Percentiles rank a stretch among this genome's conserved stretches.
These are phyloP conservation scores for Ennomos erosarius DNA, from an alignment of 2,888 invertebrate genomes.

Conservation along the genomic window DNA sequence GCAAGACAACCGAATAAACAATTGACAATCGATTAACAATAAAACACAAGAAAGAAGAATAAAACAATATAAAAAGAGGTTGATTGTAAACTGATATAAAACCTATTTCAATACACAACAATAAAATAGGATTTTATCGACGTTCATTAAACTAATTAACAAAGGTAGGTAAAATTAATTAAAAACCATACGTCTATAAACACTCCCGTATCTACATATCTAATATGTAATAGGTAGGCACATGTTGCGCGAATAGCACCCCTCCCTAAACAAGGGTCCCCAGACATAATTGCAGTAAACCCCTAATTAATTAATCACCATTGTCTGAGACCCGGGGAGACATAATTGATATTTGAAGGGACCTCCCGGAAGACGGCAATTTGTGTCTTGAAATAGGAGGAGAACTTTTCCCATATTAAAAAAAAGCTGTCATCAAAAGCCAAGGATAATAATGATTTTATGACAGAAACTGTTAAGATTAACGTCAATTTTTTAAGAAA, in stretches of 20 bases:
- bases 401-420: neutral
- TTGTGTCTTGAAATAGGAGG: constrained; percentile 16
- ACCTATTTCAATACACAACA: too few relatives aligned
- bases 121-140: too few relatives aligned
- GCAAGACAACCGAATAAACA: too few relatives aligned
- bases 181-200: too few relatives aligned
- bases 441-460: constrained; percentile 1
- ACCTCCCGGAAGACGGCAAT: constrained; percentile 58
- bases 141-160: too few relatives aligned
- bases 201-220: neutral
- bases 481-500: neutral
- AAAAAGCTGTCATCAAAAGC: constrained; percentile 8
- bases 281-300: constrained; percentile 75
- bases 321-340: constrained; percentile 66
- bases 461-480: constrained; percentile 2
- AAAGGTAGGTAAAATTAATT: too few relatives aligned
- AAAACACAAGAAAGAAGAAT: too few relatives aligned
- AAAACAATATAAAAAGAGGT: too few relatives aligned
- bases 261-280: constrained; percentile 45
- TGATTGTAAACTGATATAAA: too few relatives aligned
- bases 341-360: constrained; percentile 83
- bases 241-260: constrained; percentile 39
- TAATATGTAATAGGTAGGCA: constrained; percentile 3
- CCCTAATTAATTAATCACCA: constrained; percentile 83
- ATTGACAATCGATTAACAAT: too few relatives aligned